Conservation (phyloP, 1,140 invertebrate genomes). For the Trichonephila clavipes region DNA sequence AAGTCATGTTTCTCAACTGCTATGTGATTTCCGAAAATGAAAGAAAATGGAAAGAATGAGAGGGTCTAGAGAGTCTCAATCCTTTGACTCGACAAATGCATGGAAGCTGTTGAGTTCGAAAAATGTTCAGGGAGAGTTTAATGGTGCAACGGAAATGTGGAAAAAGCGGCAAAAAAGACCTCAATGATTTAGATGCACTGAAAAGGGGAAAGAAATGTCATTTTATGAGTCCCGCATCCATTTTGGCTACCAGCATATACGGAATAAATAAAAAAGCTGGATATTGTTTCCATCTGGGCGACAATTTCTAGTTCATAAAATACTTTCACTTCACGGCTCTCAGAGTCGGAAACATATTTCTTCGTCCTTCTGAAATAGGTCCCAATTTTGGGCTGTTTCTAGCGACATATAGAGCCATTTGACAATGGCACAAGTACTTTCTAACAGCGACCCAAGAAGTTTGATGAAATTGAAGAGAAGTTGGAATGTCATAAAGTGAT, state of each 20-base stretch:
- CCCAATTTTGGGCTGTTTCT: slow-evolving; percentile 57
- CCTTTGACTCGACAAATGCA: slow-evolving; percentile 49
- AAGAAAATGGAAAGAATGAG: background rate
- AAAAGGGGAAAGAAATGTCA: slow-evolving; percentile 64
- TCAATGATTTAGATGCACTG: slow-evolving; percentile 58
- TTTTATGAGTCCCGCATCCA: slow-evolving; percentile 68
- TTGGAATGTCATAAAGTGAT: slow-evolving; percentile 59
- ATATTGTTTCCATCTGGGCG: slow-evolving; percentile 71
- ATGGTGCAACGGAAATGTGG: slow-evolving; percentile 54
- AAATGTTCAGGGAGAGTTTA: slow-evolving; percentile 45
- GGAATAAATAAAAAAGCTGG: slow-evolving; percentile 73
- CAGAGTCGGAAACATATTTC: slow-evolving; percentile 64
- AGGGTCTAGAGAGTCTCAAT: background rate
- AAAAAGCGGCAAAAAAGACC: slow-evolving; percentile 19
- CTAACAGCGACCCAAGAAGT: slow-evolving; percentile 16
- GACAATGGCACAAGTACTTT: slow-evolving; percentile 21
- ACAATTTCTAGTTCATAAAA: slow-evolving; percentile 72
- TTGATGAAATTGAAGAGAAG: slow-evolving; percentile 13
- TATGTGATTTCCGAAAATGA: background rate
- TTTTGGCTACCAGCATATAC: slow-evolving; percentile 50
- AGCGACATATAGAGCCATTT: slow-evolving; percentile 59
- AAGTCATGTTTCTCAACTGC: slow-evolving; percentile 2
- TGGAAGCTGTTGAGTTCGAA: slow-evolving; percentile 55
- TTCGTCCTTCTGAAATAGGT: slow-evolving; percentile 60
- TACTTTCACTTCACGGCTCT: slow-evolving; percentile 66